Evolutionary conservation across 2,797 vertebrate genomes (phyloP).

Genomic region (Dipus sagitta): DNA sequence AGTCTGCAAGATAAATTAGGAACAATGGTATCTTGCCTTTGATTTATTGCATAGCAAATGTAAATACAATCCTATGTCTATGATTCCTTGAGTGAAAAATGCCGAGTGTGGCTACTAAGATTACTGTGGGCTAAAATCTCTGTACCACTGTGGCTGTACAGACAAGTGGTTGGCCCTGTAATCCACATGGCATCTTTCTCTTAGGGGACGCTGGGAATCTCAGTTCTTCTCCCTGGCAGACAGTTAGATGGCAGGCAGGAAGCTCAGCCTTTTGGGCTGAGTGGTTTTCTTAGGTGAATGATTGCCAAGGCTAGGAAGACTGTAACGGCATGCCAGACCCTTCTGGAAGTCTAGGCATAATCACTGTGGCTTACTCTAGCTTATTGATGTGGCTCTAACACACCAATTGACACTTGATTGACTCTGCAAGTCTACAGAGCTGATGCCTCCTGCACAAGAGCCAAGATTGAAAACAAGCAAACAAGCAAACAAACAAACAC

Average conservation of each 20-base stretch:
- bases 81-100: slow-evolving; percentile 38
- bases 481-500: background rate
- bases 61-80: background rate
- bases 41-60: slow-evolving; percentile 78
- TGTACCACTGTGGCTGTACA: background rate
- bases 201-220: background rate
- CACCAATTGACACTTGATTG: rapidly evolving
- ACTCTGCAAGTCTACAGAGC: too few relatives aligned
- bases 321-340: background rate
- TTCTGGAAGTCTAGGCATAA: background rate
- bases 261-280: background rate
- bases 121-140: background rate
- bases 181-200: background rate
- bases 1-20: slow-evolving; percentile 75
- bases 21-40: slow-evolving; percentile 71
- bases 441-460: background rate
- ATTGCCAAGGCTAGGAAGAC: background rate
- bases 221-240: background rate
- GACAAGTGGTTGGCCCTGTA: background rate
- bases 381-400: rapidly evolving
- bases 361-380: rapidly evolving
- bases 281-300: background rate
- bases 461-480: background rate
- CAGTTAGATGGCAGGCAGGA: background rate
- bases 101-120: background rate